These are phyloP conservation scores for Caenorhabditis doughertyi DNA, from an alignment of 2,888 invertebrate genomes.

Conservation along the genomic window DNA sequence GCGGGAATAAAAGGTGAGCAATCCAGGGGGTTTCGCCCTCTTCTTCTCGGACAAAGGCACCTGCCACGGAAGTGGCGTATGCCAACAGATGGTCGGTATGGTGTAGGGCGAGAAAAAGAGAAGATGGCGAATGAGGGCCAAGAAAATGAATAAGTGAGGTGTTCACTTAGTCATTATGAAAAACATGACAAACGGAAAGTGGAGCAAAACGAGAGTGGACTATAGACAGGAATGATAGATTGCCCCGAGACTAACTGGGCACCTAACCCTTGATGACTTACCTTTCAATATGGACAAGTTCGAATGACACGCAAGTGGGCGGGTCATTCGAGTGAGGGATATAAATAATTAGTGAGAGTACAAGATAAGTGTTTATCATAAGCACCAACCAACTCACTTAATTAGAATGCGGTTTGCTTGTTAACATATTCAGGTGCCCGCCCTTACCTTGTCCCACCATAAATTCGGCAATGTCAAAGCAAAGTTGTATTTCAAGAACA, in stretches of 20 bases:
- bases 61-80: constrained; percentile 66
- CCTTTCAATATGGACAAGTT: constrained; percentile 32
- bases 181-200: constrained; percentile 50
- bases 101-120: constrained; percentile 58
- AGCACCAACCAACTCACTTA: constrained; percentile 37
- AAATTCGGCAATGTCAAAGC: constrained; percentile 58
- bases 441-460: neutral
- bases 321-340: constrained; percentile 8
- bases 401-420: constrained; percentile 40
- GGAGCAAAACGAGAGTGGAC: constrained; percentile 51
- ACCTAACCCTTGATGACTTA: constrained; percentile 1
- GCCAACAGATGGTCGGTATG: constrained; percentile 69
- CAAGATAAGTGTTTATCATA: constrained; percentile 61
- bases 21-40: constrained; percentile 22
- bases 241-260: constrained; percentile 13
- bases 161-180: constrained; percentile 52
- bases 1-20: constrained; percentile 51
- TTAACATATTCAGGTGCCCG: constrained; percentile 52
- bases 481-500: constrained; percentile 55
- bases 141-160: constrained; percentile 60
- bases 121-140: constrained; percentile 45
- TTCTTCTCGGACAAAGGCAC: constrained; percentile 61
- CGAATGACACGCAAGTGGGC: constrained; percentile 47
- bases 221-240: constrained; percentile 3
- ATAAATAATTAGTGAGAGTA: constrained; percentile 52